phyloP scores from a whole-genome alignment of 2,797 vertebrate species.

The Heliangelus exortis region DNA sequence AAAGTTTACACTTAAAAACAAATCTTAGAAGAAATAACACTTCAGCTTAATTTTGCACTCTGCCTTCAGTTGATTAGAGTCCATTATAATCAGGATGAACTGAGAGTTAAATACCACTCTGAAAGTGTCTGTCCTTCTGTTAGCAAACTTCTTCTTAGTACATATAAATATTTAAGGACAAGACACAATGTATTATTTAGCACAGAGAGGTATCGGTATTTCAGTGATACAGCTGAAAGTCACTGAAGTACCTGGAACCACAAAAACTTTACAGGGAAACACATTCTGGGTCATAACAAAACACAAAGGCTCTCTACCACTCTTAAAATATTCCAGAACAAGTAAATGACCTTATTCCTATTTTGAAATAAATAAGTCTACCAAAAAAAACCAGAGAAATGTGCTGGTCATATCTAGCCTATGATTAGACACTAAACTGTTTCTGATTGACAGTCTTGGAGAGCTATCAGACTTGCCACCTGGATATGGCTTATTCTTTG shows the following conservation, averaged over 20 bases:
- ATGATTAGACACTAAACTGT: background rate
- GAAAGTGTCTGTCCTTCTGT: too few relatives aligned
- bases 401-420: background rate
- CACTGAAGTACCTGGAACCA: too few relatives aligned
- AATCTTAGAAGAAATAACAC: background rate
- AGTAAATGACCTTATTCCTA: background rate
- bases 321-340: background rate
- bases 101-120: too few relatives aligned
- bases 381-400: background rate
- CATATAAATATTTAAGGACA: background rate
- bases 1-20: background rate
- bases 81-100: background rate
- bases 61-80: background rate
- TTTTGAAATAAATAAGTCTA: background rate
- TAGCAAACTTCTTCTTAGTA: background rate
- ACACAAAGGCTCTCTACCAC: fast-evolving
- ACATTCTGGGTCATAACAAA: background rate
- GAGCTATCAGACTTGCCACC: background rate
- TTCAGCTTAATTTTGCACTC: background rate
- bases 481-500: background rate
- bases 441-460: background rate
- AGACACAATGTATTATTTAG: background rate
- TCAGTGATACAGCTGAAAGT: background rate
- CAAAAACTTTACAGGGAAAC: background rate
- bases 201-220: fast-evolving